A percentile compares a stretch with the other conserved stretches of the same genome.
These are phyloP conservation scores for Ypsolopha sequella DNA, from an alignment of 2,888 invertebrate species.

Conservation along the genomic window DNA sequence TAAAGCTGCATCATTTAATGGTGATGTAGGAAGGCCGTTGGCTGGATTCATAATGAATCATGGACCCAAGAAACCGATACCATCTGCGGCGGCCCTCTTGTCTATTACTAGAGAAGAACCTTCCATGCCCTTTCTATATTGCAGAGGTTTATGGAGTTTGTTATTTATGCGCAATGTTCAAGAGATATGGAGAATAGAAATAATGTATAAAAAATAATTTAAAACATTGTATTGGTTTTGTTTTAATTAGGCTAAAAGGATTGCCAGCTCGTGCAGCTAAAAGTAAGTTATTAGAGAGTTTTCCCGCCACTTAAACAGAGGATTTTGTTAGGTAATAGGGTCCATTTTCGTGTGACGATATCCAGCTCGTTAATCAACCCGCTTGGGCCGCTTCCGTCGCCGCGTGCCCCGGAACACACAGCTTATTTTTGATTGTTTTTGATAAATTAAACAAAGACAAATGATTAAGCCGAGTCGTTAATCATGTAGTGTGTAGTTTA, in stretches of 20 bases:
- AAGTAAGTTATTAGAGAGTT: conserved; percentile 42
- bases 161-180: no score
- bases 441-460: conserved; percentile 61
- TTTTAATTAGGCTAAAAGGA: conserved; percentile 9
- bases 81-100: no score
- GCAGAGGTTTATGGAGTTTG: no score
- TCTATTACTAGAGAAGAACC: no score
- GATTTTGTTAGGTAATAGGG: conserved; percentile 55
- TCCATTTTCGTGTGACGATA: conserved; percentile 54
- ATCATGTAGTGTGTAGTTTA: conserved; percentile 39
- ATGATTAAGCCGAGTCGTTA: conserved; percentile 50
- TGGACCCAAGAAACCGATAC: no score
- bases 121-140: no score
- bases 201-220: no score
- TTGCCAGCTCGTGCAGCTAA: conserved; percentile 15
- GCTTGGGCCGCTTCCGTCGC: conserved; percentile 41
- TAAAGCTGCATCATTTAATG: no score
- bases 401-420: conserved; percentile 43
- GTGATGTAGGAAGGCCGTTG: no score
- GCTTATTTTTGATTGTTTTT: conserved; percentile 66
- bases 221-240: conserved; percentile 9
- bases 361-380: conserved; percentile 56
- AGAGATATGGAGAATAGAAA: no score
- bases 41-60: no score
- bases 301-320: conserved; percentile 31